Base-by-base conservation (phyloP, 2,797 vertebrate species). In the Otus scops region DNA sequence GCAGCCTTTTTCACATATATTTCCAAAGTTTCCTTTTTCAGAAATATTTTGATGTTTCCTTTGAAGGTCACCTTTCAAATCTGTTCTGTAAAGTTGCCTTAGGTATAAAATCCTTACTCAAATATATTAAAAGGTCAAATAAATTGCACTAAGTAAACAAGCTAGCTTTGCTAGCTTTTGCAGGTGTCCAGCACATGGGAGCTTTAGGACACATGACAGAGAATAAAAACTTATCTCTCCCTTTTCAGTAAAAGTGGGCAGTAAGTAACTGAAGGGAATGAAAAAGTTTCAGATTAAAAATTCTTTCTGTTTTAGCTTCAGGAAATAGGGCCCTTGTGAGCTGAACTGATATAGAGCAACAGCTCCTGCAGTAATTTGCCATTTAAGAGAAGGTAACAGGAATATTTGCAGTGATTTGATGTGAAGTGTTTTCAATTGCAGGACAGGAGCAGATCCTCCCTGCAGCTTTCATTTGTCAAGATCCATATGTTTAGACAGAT, bases 61-160 rank as follows among this genome's bases (percentile, higher is more conserved):
- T 97, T 97, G 96, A 96, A 97, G 86, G 90, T 95, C 93, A 93
- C 94, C 90, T 97, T 97, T 96, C 84, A 95, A 93, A 97, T 92
- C 94, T 92, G 90, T 60, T 94, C 92, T 95, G 89, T 80, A 85
- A 94, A 96, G 95, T 95, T 95, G 81, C 93, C 86, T 95, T 89
- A 92, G 88, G 57, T 97, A 95, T 92, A 96, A 97, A 97, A 97
- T 97, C 95, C 95, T 97, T 97, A 96, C 89, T 97, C 85, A 98
- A 97, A 98, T 95, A 98, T 96, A 97, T 97, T 97, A 96, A 96
- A 96, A 96, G 97, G 97, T 97, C 97, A 97, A 93, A 95, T 96
- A 96, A 96, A 95, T 97, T 91, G 88, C 60, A 38, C 65, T 95
- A 95, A 95, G 95, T 95, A 98, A 97, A 97, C 92, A 97, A 94